phyloP scores from a whole-genome alignment of 2,888 invertebrate genomes.

The Hartigia nigra region DNA sequence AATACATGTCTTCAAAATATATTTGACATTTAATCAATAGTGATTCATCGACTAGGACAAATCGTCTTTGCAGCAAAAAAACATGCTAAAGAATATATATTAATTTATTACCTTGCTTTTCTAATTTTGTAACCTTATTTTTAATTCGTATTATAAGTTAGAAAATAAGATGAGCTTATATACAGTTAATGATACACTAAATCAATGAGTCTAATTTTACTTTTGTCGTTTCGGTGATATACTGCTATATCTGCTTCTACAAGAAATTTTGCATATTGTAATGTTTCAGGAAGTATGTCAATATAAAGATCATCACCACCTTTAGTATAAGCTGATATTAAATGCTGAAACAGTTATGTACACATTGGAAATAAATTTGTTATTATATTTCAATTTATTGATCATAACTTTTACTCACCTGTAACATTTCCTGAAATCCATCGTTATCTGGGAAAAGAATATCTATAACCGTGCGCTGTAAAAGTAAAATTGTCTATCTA shows the following conservation, averaged over 20 bases:
- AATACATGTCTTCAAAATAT: too few relatives aligned
- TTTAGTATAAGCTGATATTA: constrained; percentile 43
- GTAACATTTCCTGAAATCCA: constrained; percentile 42
- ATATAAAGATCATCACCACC: constrained; percentile 59
- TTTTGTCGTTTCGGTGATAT: constrained; percentile 53
- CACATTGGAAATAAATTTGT: neutral
- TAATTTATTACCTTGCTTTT: too few relatives aligned
- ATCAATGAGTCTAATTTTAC: constrained; percentile 48
- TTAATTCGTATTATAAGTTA: too few relatives aligned
- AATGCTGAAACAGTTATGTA: neutral
- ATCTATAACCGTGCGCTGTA: constrained; percentile 43
- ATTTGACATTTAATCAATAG: too few relatives aligned
- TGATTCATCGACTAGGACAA: too few relatives aligned
- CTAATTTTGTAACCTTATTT: too few relatives aligned
- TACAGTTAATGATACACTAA: constrained; percentile 31
- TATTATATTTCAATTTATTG: neutral
- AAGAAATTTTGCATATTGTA: constrained; percentile 44
- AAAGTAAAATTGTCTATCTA: constrained; percentile 14
- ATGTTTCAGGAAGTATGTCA: constrained; percentile 32
- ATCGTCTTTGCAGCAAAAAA: too few relatives aligned
- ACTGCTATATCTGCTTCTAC: constrained; percentile 47
- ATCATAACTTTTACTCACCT: constrained; percentile 37
- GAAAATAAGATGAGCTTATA: too few relatives aligned
- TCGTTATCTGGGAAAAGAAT: constrained; percentile 46
- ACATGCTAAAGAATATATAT: too few relatives aligned